Evolutionary conservation across 2,113 vertebrate species (phyloP), one percentile per base, ranked within the genome.

Genomic region (Laterallus jamaicensis): DNA sequence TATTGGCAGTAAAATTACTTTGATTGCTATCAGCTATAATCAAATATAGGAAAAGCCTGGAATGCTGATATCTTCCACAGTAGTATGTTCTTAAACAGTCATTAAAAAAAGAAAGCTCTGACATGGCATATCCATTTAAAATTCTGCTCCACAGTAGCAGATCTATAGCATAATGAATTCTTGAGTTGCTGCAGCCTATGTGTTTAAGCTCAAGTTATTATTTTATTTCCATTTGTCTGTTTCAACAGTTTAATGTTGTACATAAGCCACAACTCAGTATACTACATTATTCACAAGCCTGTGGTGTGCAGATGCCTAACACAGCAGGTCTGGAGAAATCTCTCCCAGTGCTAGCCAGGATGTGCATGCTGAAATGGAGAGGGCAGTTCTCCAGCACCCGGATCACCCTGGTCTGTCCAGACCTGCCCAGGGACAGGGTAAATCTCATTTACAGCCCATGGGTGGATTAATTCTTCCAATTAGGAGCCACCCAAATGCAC

Each of bases 21-120:
- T 95, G 98, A 98, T 97, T 94, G 91, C 56, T 98, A 98, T 98
- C 98, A 94, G 91, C 95, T 95, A 58, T 98, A 98, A 98, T 98
- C 98, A 98, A 98, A 98, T 98, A 97, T 79, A 96, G 97, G 76
- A 97, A 96, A 98, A 84, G 86, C 93, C 92, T 90, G 97, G 97
- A 97, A 97, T 91, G 96, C 80, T 91, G 88, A 82, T 88, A 81
- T 93, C 89, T 92, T 96, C 75, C 75, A 91, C 93, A 83, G 92
- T 79, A 82, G 78, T 67, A 55, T 75, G 78, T 77, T 95, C 94
- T 93, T 90, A 93, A 95, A 75, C 55, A 95, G 70, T 74, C 80
- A 82, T 49, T 78, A 67, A 84, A 92, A 92, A 92, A 84, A 55
- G 77, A 95, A 94, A 96, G n/a, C 26, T 90, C 85, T 96, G 94